phyloP scores from a whole-genome alignment of 2,797 vertebrate genomes.

The Sebastolobus altivelis region DNA sequence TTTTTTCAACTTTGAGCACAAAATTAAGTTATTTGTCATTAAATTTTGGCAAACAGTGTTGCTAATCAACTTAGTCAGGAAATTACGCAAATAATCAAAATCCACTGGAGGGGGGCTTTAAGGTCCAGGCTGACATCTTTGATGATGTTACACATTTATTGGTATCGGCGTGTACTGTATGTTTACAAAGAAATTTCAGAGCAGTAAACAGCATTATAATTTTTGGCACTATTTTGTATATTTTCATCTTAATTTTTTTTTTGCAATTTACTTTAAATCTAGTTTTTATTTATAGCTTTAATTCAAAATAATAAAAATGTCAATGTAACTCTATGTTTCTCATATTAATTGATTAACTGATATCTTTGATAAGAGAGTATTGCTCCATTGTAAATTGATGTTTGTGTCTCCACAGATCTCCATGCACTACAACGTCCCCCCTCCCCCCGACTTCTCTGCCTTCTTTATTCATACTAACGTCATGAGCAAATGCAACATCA shows the following conservation, averaged over 20 bases:
- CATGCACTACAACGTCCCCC: slow-evolving; percentile 82
- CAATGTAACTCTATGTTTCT: not conserved
- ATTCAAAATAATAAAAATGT: not conserved
- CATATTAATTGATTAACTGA: not conserved
- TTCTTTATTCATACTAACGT: slow-evolving; percentile 70
- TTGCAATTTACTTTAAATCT: not conserved
- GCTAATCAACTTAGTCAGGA: too few relatives aligned
- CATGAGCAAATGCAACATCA: slow-evolving; percentile 57
- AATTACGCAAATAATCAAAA: too few relatives aligned
- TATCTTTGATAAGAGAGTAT: not conserved
- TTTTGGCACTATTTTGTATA: too few relatives aligned
- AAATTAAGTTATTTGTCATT: too few relatives aligned
- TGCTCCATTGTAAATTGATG: not conserved
- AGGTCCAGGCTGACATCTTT: not conserved
- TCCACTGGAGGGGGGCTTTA: too few relatives aligned
- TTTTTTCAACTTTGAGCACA: too few relatives aligned
- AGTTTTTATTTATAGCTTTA: not conserved
- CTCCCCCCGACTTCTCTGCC: slow-evolving; percentile 75
- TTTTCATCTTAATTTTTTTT: not conserved
- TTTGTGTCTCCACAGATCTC: slow-evolving; percentile 74
- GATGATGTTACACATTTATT: not conserved
- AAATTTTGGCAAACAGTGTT: too few relatives aligned
- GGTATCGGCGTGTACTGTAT: not conserved
- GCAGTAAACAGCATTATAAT: too few relatives aligned
- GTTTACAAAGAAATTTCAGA: not conserved